Conservation (phyloP, 1,140 invertebrate species). For the Drosophila ogumai region DNA sequence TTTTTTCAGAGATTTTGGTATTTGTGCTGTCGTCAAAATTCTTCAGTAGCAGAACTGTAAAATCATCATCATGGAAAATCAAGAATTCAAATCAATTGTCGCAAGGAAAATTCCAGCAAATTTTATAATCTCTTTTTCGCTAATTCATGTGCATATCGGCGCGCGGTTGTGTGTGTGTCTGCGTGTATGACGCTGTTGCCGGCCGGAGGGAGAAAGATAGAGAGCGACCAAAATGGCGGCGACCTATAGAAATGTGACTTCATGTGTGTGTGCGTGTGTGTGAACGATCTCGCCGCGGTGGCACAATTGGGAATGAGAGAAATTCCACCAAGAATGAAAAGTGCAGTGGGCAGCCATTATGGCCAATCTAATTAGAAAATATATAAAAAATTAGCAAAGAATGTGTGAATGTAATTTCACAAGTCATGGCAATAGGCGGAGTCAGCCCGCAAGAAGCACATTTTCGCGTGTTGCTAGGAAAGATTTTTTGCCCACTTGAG, state of each 20-base stretch:
- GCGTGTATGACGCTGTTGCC: slow-evolving; percentile 62
- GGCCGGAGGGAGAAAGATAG: slow-evolving; percentile 55
- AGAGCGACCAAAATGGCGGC: slow-evolving; percentile 65
- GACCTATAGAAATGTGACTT: slow-evolving; percentile 9
- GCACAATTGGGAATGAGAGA: slow-evolving; percentile 32
- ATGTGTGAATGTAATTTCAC: slow-evolving; percentile 31
- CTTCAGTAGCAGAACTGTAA: slow-evolving; percentile 85
- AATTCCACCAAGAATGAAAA: slow-evolving; percentile 42
- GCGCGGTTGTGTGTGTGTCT: slow-evolving; percentile 30
- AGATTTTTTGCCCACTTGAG: slow-evolving; percentile 35
- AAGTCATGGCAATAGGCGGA: slow-evolving; percentile 20
- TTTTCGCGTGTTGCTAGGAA: slow-evolving; percentile 39
- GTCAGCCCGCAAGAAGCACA: slow-evolving; percentile 1
- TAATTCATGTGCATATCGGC: slow-evolving; percentile 39
- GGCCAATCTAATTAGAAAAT: slow-evolving; percentile 10
- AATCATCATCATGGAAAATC: slow-evolving; percentile 76
- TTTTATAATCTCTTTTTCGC: slow-evolving; percentile 37
- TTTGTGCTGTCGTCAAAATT: slow-evolving; percentile 80
- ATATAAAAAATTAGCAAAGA: slow-evolving; percentile 1
- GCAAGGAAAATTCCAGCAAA: slow-evolving; percentile 76
- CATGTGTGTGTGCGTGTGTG: slow-evolving; percentile 16
- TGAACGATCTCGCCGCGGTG: slow-evolving; percentile 56
- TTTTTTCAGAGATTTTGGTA: slow-evolving; percentile 84
- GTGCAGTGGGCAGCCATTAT: slow-evolving; percentile 49
- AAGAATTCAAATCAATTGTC: slow-evolving; percentile 41